Evolutionary conservation across 2,888 invertebrate genomes (phyloP).

Genomic region (Epiblema foenella): DNA sequence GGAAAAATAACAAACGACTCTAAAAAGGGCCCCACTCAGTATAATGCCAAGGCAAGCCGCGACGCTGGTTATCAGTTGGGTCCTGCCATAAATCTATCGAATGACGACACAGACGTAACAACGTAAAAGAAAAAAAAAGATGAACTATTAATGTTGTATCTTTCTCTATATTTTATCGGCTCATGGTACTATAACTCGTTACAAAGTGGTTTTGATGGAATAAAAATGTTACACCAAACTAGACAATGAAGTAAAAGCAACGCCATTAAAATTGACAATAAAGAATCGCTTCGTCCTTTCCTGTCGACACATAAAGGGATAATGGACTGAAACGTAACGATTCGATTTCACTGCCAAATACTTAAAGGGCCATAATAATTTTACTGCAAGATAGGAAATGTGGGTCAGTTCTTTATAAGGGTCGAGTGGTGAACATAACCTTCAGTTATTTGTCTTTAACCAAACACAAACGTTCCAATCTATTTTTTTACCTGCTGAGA

Average conservation of each 20-base stretch:
- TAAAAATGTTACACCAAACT: not conserved
- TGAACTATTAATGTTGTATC: no score
- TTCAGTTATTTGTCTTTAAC: not conserved
- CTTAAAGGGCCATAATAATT: slow-evolving; percentile 34
- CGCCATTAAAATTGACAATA: slow-evolving; percentile 28
- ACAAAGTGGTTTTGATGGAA: not conserved
- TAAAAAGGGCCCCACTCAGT: no score
- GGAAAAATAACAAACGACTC: no score
- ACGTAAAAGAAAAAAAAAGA: no score
- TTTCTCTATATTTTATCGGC: no score
- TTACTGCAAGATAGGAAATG: slow-evolving; percentile 25
- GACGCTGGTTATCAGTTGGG: no score
- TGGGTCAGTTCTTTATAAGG: slow-evolving; percentile 15
- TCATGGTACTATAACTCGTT: no score
- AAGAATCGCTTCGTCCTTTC: slow-evolving; percentile 31
- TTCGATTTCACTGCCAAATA: slow-evolving; percentile 33
- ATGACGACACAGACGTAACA: no score
- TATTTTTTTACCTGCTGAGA: no score
- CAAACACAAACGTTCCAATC: not conserved
- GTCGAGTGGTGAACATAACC: slow-evolving; percentile 1
- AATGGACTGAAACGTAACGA: slow-evolving; percentile 32
- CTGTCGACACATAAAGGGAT: slow-evolving; percentile 28
- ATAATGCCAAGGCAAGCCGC: no score
- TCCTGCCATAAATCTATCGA: no score
- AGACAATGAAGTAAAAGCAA: slow-evolving; percentile 5